A percentile compares a stretch with the other conserved stretches of the same genome.
Conservation (phyloP, 1,140 invertebrate species). For the Trialeurodes vaporariorum region DNA sequence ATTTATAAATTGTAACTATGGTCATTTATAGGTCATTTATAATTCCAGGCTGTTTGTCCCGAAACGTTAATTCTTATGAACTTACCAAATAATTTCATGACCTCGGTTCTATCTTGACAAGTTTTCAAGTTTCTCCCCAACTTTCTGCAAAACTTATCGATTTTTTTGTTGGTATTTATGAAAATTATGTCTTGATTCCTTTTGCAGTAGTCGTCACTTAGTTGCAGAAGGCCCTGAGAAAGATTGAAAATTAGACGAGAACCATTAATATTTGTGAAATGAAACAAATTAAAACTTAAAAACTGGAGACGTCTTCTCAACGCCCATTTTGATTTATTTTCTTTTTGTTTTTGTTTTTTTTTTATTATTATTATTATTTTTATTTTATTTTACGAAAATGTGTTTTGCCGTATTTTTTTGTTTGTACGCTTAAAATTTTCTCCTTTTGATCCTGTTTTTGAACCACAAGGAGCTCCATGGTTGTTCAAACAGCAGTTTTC, state of each 20-base stretch:
- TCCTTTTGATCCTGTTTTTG: no score
- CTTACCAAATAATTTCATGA: background rate
- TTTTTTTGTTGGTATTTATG: background rate
- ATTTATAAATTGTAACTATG: no score
- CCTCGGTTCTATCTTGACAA: background rate
- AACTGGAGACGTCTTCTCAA: background rate
- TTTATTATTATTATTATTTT: background rate
- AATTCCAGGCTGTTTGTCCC: no score
- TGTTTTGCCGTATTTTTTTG: no score
- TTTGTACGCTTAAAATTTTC: no score
- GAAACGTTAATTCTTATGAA: no score
- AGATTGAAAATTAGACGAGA: no score
- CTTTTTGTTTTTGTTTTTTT: background rate
- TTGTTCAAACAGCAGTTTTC: no score
- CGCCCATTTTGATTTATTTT: background rate
- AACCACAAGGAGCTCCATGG: no score
- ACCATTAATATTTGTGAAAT: no score
- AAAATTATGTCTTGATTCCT: background rate
- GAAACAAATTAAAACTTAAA: no score
- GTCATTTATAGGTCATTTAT: no score
- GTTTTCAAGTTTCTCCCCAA: background rate
- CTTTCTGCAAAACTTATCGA: background rate
- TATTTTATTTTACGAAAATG: background rate
- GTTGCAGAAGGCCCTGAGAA: background rate
- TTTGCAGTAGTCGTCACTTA: background rate